Conservation (phyloP, 30 jellyfish, hydroid and myxozoan genomes). For the Aurelia sp. region DNA sequence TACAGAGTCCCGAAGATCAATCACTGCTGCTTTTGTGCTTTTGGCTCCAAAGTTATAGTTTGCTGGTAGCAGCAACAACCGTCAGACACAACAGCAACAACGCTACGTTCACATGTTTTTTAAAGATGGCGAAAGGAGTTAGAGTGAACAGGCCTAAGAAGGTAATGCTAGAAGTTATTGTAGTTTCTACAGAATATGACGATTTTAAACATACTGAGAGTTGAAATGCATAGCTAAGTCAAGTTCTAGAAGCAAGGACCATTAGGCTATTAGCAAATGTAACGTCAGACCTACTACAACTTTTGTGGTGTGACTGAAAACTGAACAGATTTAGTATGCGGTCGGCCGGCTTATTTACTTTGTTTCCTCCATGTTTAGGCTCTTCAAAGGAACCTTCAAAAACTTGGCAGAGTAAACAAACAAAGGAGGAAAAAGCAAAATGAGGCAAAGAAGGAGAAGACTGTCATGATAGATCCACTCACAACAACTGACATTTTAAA, state of each 20-base stretch:
- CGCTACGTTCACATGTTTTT: neutral
- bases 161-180: constrained; percentile 12
- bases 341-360: no score
- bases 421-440: constrained; percentile 46
- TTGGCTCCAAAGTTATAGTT: no score
- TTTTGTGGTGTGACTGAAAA: neutral
- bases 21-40: no score
- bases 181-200: no score
- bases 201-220: no score
- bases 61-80: no score
- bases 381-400: constrained; percentile 36
- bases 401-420: constrained; percentile 57
- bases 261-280: no score
- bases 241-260: no score
- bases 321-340: no score
- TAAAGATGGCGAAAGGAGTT: constrained; percentile 66
- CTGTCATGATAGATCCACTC: constrained; percentile 46
- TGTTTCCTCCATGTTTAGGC: constrained; percentile 15
- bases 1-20: no score
- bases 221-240: no score
- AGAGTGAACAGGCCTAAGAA: constrained; percentile 51
- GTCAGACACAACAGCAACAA: constrained; percentile 14
- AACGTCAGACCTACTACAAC: no score
- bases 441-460: neutral
- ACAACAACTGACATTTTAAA: constrained; percentile 42